Evolutionary conservation across 2,113 vertebrate species (phyloP).

Genomic region (Macquaria ambigua): DNA sequence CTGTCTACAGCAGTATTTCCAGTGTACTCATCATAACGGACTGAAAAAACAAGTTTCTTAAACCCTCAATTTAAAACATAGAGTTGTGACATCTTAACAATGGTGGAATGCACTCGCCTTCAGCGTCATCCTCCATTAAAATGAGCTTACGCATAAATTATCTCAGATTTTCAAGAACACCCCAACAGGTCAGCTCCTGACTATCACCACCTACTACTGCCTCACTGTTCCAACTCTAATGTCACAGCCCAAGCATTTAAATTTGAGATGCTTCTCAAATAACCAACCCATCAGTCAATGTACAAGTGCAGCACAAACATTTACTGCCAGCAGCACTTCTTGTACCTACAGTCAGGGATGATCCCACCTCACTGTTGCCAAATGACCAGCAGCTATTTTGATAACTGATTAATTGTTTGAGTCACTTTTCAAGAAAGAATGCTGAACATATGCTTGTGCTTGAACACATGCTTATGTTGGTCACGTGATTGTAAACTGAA

Average conservation of each 20-base stretch:
- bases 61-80: neutral
- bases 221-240: constrained; percentile 1
- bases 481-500: neutral
- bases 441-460: no score
- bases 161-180: neutral
- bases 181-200: neutral
- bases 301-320: neutral
- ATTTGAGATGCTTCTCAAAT: constrained; percentile 27
- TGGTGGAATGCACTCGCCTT: neutral
- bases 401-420: neutral
- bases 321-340: neutral
- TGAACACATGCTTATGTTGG: neutral
- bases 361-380: constrained; percentile 4
- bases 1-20: neutral
- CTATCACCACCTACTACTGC: neutral
- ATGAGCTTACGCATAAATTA: neutral
- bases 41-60: neutral
- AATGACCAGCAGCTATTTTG: neutral
- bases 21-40: neutral
- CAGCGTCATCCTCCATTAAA: neutral
- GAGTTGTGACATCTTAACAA: neutral
- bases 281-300: neutral
- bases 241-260: constrained; percentile 5
- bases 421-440: no score
- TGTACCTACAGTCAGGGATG: constrained; percentile 10